A percentile compares a stretch with the other conserved stretches of the same genome.
Conservation (phyloP, 30 jellyfish, hydroid and myxozoan species). For the Cassiopea andromeda region DNA sequence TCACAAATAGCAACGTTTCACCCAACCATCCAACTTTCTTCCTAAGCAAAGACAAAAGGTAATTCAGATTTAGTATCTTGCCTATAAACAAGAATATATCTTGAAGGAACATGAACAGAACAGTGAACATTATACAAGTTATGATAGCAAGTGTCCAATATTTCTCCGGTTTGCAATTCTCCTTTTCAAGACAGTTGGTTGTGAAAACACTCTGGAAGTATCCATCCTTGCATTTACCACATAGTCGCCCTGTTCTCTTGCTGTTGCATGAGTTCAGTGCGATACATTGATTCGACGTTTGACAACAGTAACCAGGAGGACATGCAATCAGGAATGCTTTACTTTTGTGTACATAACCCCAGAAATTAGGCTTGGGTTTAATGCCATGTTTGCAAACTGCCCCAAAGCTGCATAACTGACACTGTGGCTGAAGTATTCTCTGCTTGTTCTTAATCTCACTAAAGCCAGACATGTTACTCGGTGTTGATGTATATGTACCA, state of each 20-base stretch:
- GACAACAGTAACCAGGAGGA: constrained; percentile 51
- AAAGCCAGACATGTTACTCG: background rate
- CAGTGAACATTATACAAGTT: background rate
- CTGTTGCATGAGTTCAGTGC: constrained; percentile 25
- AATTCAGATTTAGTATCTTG: background rate
- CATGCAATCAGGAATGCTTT: constrained; percentile 4
- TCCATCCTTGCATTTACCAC: constrained; percentile 18
- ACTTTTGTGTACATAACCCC: constrained; percentile 14
- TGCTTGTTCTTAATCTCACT: background rate
- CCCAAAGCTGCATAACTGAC: constrained; percentile 28
- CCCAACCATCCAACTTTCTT: background rate
- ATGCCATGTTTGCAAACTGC: constrained; percentile 11
- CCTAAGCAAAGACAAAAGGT: background rate
- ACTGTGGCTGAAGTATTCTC: background rate
- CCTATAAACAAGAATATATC: constrained; percentile 4
- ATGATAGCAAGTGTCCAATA: constrained; percentile 4
- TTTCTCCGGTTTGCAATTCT: background rate
- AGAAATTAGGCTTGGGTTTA: constrained; percentile 19
- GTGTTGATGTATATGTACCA: background rate
- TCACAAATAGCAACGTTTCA: background rate
- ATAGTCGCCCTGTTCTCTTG: constrained; percentile 16
- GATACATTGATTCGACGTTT: background rate
- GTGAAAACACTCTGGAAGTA: constrained; percentile 18
- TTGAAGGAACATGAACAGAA: constrained; percentile 8
- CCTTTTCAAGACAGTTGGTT: background rate